Evolutionary conservation across 2,888 invertebrate genomes (phyloP), one percentile per base, ranked within the genome.

Genomic region (Phasia obesa): DNA sequence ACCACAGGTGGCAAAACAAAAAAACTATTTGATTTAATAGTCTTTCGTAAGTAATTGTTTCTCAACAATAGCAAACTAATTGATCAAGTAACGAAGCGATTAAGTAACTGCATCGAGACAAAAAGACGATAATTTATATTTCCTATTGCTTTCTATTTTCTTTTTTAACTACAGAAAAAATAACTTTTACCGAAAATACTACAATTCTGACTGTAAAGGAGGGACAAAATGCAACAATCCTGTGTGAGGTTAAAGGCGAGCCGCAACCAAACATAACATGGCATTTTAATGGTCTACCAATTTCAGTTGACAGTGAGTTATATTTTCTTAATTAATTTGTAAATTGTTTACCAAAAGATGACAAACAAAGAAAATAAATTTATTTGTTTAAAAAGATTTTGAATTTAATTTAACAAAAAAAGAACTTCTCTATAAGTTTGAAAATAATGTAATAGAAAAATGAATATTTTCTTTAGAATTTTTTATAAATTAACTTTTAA

Each of bases 171-270:
- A 5, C 75, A 94, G 94, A 92, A 84, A 92, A 93, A 84, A 92
- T 94, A 75, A 92, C 91, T 57, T 94, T 94, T 88, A 91, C 92
- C 86, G 93, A 93, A 86, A 93, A 93, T 62, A 91, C 92, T 42
- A 88, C 90, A 17, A 90, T 92, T 5, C 92, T 93, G 86, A 92
- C 90, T 65, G 93, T 92, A 0, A 90, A 89, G 62, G 93, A 94
- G 88, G 92, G 92, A 51, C 88, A 90, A 51, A 91, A 92, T 85
- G 92, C 92, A 7, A 91, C 92, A 47, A 91, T 92, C 64, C 86
- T 89, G 64, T 92, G 92, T 83, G 90, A 90, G 82, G 92, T 91
- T 59, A 91, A 89, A 82, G 92, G 92, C 21, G 92, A 93, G 86
- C 92, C 92, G 4, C 89, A 90, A 77, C 92, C 92, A 62, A 90